phyloP scores from a whole-genome alignment of 2,888 invertebrate genomes.

The Drosophila anomalipes region DNA sequence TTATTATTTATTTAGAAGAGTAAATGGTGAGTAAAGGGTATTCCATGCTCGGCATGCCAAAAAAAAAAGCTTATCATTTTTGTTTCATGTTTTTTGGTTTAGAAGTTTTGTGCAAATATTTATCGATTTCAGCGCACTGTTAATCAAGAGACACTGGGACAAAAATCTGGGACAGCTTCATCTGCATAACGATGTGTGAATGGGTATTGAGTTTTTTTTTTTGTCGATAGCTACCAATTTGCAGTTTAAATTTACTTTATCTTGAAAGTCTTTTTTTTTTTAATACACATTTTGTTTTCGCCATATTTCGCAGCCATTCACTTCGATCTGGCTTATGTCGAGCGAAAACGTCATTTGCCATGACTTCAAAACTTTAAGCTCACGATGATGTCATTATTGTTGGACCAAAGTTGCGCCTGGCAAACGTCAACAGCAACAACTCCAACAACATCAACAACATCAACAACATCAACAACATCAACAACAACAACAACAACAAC shows the following conservation, averaged over 20 bases:
- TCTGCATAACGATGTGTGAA: constrained; percentile 42
- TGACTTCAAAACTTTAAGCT: constrained; percentile 72
- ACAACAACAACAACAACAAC: constrained; percentile 11
- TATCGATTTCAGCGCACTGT: constrained; percentile 56
- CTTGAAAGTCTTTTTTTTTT: background rate
- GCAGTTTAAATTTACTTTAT: constrained; percentile 23
- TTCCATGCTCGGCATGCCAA: background rate
- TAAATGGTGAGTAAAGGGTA: constrained; percentile 6
- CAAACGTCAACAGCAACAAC: constrained; percentile 57
- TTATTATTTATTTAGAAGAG: background rate
- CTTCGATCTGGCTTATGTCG: constrained; percentile 28
- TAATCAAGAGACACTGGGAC: constrained; percentile 55
- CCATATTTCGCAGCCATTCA: constrained; percentile 16
- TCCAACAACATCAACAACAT: constrained; percentile 3
- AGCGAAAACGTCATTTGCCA: constrained; percentile 73
- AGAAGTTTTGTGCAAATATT: constrained; percentile 52
- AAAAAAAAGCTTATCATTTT: background rate
- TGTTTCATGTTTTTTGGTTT: constrained; percentile 14
- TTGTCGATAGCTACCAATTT: constrained; percentile 24
- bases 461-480: background rate
- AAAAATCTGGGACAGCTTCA: constrained; percentile 22
- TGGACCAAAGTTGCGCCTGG: constrained; percentile 54
- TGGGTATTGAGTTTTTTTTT: constrained; percentile 9
- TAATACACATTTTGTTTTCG: constrained; percentile 19
- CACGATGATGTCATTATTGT: constrained; percentile 75